Conservation (phyloP, 2,113 vertebrate genomes). For the Tyto alba region DNA sequence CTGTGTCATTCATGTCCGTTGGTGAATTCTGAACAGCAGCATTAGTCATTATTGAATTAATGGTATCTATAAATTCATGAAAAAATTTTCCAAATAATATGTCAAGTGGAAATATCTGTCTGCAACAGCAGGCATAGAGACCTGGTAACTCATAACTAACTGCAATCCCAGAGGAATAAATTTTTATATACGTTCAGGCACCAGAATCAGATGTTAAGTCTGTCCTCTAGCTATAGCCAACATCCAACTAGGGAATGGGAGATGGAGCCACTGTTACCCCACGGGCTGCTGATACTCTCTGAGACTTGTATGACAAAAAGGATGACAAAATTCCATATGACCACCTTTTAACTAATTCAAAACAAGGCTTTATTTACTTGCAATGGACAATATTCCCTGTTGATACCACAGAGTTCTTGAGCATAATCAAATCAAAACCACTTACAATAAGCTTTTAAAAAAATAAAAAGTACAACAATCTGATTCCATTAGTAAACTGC, state of each 20-base stretch:
- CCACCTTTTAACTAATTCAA: background rate
- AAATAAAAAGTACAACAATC: background rate
- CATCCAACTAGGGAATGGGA: background rate
- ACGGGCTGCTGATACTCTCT: background rate
- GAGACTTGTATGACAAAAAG: background rate
- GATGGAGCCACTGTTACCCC: background rate
- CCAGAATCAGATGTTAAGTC: background rate
- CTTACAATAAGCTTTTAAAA: background rate
- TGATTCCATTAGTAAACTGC: background rate
- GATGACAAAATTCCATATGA: background rate
- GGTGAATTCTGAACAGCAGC: background rate
- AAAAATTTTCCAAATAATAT: background rate
- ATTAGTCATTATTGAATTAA: background rate
- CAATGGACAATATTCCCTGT: background rate
- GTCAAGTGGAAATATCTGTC: background rate
- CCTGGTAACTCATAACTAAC: background rate
- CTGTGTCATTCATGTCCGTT: background rate
- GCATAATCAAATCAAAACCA: background rate
- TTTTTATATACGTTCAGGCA: background rate
- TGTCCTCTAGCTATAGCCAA: background rate
- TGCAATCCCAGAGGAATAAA: background rate
- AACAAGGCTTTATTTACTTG: background rate
- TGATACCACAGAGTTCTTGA: background rate
- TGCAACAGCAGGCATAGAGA: background rate
- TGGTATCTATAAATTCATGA: background rate